phyloP scores from a whole-genome alignment of 2,888 invertebrate genomes.

The Dyspetes luteomarginatus region DNA sequence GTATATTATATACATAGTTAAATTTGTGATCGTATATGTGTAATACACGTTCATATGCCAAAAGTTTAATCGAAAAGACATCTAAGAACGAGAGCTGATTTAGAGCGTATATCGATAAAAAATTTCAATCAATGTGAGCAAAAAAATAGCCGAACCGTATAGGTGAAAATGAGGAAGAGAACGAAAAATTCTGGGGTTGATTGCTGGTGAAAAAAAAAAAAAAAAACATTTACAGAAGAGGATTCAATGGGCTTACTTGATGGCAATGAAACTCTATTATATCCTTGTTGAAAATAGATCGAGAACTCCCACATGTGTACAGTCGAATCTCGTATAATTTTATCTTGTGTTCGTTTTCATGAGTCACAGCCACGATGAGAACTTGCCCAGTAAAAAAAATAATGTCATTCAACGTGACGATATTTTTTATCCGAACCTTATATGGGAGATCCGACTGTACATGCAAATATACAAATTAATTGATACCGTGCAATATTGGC shows the following conservation, averaged over 20 bases:
- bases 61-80: constrained; percentile 78
- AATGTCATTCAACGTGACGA: no score
- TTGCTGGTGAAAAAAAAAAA: no score
- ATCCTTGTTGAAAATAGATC: constrained; percentile 73
- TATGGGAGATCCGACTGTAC: neutral
- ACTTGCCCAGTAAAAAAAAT: no score
- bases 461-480: constrained; percentile 7
- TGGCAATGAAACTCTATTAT: constrained; percentile 75
- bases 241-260: neutral
- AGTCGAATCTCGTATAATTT: neutral
- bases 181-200: constrained; percentile 46
- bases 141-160: neutral
- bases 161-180: neutral
- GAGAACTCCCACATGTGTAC: neutral
- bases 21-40: neutral
- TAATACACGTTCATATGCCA: constrained; percentile 8
- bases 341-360: no score
- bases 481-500: neutral
- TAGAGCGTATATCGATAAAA: neutral
- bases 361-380: no score
- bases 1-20: neutral
- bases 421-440: no score
- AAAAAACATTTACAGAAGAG: constrained; percentile 69
- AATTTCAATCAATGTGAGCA: neutral
- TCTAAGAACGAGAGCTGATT: constrained; percentile 29